phyloP scores from a whole-genome alignment of 2,888 invertebrate genomes.

The Fragum sueziense region DNA sequence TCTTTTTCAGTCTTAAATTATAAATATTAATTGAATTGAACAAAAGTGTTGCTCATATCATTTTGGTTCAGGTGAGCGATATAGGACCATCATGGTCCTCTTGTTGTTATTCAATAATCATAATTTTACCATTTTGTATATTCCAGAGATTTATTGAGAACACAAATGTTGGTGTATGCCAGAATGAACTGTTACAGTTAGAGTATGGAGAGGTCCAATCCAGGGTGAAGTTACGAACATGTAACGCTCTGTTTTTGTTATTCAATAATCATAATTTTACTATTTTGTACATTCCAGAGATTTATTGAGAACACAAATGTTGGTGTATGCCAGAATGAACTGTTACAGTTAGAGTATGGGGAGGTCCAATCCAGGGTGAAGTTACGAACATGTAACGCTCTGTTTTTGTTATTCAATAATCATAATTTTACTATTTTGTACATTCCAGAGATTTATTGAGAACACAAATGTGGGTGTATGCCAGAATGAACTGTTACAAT shows the following conservation, averaged over 20 bases:
- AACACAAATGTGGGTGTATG: constrained; percentile 84
- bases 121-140: constrained; percentile 8
- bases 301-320: constrained; percentile 84
- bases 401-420: too few relatives aligned
- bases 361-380: constrained; percentile 90
- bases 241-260: constrained; percentile 91
- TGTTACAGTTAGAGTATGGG: constrained; percentile 90
- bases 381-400: constrained; percentile 90
- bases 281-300: constrained; percentile 81
- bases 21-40: too few relatives aligned
- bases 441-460: constrained; percentile 84
- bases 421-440: neutral
- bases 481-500: constrained; percentile 88
- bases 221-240: constrained; percentile 90
- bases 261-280: too few relatives aligned
- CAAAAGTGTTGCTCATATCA: too few relatives aligned
- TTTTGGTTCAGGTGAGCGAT: too few relatives aligned
- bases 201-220: constrained; percentile 90
- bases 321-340: constrained; percentile 86
- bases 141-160: constrained; percentile 85
- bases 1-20: too few relatives aligned
- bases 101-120: too few relatives aligned
- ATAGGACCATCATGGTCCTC: too few relatives aligned
- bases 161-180: constrained; percentile 84
- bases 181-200: constrained; percentile 89